Evolutionary conservation across 2,888 invertebrate genomes (phyloP).

Genomic region (Drosophila putrida): DNA sequence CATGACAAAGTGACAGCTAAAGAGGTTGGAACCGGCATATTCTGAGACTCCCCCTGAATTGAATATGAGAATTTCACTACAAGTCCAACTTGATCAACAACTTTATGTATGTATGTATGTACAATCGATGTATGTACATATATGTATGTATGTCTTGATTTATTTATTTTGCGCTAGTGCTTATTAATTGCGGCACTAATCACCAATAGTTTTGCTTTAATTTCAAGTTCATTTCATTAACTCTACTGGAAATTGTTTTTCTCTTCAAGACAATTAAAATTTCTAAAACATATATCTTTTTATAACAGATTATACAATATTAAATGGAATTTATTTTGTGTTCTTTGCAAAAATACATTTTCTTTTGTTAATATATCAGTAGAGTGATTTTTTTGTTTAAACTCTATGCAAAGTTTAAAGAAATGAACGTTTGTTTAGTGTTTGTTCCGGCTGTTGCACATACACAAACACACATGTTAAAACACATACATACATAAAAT

Average conservation of each 20-base stretch:
- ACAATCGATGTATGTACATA: background rate
- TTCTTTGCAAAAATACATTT: too few species aligned
- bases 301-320: too few species aligned
- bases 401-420: background rate
- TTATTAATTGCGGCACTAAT: too few species aligned
- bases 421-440: background rate
- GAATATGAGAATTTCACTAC: slow-evolving; percentile 1
- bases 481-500: slow-evolving; percentile 12
- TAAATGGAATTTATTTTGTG: too few species aligned
- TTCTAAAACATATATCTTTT: too few species aligned
- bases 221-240: too few species aligned
- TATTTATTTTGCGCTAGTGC: too few species aligned
- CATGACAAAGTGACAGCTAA: slow-evolving; percentile 48
- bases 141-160: background rate
- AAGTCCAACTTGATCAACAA: slow-evolving; percentile 33
- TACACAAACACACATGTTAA: background rate
- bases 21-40: slow-evolving; percentile 21
- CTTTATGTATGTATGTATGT: background rate
- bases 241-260: too few species aligned
- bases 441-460: slow-evolving; percentile 9
- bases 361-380: too few species aligned
- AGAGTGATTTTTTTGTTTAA: too few species aligned
- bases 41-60: background rate
- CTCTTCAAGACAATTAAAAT: too few species aligned
- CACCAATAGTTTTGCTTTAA: too few species aligned